Evolutionary conservation across 2,113 vertebrate species (phyloP).

Genomic region (Lasiurus borealis): DNA sequence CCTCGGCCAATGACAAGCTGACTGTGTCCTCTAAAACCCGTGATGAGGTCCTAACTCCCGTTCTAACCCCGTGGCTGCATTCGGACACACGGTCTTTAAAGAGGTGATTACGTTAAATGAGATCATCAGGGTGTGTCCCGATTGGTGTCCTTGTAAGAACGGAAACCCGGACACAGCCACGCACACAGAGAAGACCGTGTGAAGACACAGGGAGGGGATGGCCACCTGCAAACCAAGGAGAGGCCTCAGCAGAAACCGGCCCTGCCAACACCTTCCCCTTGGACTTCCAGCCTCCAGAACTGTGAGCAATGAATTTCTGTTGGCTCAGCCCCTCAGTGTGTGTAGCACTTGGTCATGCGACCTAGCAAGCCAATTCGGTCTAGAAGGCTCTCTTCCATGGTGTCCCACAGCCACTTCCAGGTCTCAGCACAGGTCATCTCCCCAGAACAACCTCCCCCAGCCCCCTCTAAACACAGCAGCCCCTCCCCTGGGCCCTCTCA

Average conservation of each 20-base stretch:
- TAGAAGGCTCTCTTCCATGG: background rate
- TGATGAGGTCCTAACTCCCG: background rate
- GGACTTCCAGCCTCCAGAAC: background rate
- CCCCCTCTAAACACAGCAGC: background rate
- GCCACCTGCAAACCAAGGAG: background rate
- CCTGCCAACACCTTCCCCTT: no score
- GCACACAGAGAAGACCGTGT: background rate
- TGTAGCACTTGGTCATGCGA: rapidly evolving
- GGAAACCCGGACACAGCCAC: background rate
- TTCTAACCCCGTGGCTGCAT: background rate
- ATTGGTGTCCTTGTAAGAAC: background rate
- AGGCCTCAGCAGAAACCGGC: background rate
- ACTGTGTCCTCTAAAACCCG: background rate
- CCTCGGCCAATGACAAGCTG: background rate
- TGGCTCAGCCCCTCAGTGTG: background rate
- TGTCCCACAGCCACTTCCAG: no score
- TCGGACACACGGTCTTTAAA: background rate
- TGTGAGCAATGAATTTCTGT: background rate
- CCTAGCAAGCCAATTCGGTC: background rate
- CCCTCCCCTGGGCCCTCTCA: background rate
- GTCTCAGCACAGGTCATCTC: background rate
- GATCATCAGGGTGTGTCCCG: background rate
- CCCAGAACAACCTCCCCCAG: background rate
- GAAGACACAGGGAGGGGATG: background rate
- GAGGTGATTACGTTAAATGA: background rate